Conservation (phyloP, 2,888 invertebrate genomes). For the Sisyra terminalis region DNA sequence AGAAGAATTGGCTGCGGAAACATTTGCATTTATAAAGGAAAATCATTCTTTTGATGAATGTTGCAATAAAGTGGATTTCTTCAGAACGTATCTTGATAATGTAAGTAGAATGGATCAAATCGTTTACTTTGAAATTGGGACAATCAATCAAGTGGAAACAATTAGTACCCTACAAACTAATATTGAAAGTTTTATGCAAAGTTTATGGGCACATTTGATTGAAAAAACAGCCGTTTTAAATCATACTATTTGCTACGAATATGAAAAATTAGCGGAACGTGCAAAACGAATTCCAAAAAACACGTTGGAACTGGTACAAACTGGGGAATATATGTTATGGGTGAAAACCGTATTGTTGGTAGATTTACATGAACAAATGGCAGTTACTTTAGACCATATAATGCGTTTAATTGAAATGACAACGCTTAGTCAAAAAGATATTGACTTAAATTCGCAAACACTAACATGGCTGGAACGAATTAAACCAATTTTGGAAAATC, state of each 20-base stretch:
- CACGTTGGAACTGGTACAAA: slow-evolving; percentile 66
- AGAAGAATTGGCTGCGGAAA: slow-evolving; percentile 21
- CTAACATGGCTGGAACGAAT: slow-evolving; percentile 73
- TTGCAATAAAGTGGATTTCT: slow-evolving; percentile 41
- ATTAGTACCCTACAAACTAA: slow-evolving; percentile 41
- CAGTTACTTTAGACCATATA: slow-evolving; percentile 44
- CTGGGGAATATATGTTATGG: slow-evolving; percentile 63
- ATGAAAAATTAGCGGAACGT: slow-evolving; percentile 48
- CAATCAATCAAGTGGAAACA: slow-evolving; percentile 43
- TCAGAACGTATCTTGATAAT: slow-evolving; percentile 39
- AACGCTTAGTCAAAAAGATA: slow-evolving; percentile 53
- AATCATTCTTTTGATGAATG: slow-evolving; percentile 39
- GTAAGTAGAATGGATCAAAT: slow-evolving; percentile 44
- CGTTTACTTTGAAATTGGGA: slow-evolving; percentile 49
- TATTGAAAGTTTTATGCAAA: slow-evolving; percentile 37
- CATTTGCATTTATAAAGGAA: slow-evolving; percentile 31
- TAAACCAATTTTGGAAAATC: slow-evolving; percentile 63
- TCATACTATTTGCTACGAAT: slow-evolving; percentile 49
- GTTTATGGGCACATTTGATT: slow-evolving; percentile 44
- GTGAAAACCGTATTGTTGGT: slow-evolving; percentile 58
- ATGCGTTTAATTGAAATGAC: slow-evolving; percentile 62
- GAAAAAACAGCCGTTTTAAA: slow-evolving; percentile 47
- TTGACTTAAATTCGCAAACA: slow-evolving; percentile 57
- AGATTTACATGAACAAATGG: slow-evolving; percentile 50
- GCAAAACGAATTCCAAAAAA: slow-evolving; percentile 58